phyloP scores from a whole-genome alignment of 1,140 invertebrate species.

The Homalodisca vitripennis region DNA sequence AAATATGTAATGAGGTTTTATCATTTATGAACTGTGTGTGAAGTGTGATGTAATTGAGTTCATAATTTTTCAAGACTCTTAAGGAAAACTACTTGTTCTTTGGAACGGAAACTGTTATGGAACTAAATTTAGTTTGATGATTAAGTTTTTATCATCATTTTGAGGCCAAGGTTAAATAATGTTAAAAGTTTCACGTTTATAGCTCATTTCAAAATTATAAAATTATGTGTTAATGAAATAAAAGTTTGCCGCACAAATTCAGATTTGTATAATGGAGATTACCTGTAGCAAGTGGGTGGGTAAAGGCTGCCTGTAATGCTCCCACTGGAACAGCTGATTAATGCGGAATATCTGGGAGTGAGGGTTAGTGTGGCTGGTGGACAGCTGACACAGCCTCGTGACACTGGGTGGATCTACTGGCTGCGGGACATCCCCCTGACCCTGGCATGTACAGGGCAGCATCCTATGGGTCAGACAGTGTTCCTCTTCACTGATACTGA shows the following conservation, averaged over 20 bases:
- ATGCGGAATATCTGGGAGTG: slow-evolving; percentile 33
- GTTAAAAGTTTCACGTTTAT: too few species aligned
- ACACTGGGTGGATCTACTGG: background rate
- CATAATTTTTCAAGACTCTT: too few species aligned
- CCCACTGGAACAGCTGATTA: slow-evolving; percentile 43
- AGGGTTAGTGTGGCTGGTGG: too few species aligned
- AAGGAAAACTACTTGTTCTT: too few species aligned
- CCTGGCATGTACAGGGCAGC: slow-evolving; percentile 40
- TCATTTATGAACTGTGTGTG: too few species aligned
- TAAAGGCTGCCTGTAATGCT: slow-evolving; percentile 38
- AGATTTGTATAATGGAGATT: background rate
- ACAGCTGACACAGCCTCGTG: slow-evolving; percentile 19
- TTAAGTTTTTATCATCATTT: too few species aligned
- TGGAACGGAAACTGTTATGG: too few species aligned
- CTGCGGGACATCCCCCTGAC: slow-evolving; percentile 35
- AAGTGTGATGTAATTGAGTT: too few species aligned
- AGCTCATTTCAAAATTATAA: background rate
- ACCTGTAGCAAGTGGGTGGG: slow-evolving; percentile 12
- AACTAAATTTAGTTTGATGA: too few species aligned
- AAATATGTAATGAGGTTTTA: too few species aligned
- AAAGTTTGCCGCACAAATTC: background rate
- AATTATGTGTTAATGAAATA: background rate
- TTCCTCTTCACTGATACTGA: slow-evolving; percentile 34
- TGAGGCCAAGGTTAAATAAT: too few species aligned
- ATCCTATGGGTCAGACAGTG: slow-evolving; percentile 38